Evolutionary conservation across 2,113 vertebrate species (phyloP).

Genomic region (Pygoscelis antarcticus): DNA sequence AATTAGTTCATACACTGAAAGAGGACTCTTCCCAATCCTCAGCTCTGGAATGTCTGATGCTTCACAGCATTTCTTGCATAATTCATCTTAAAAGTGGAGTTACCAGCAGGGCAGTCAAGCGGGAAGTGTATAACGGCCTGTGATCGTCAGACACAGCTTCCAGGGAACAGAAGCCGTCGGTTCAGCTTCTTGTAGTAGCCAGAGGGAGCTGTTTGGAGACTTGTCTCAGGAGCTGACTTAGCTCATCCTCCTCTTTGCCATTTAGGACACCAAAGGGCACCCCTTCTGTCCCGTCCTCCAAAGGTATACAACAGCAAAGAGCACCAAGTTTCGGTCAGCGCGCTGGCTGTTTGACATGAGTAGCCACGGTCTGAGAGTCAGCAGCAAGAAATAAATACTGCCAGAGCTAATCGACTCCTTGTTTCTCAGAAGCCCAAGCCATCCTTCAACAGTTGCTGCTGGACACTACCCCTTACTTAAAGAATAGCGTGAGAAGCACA

Average conservation of each 20-base stretch:
- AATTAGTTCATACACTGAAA: not conserved
- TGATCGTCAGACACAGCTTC: not conserved
- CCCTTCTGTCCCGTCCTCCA: not conserved
- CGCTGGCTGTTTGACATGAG: not conserved
- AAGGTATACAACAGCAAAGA: not conserved
- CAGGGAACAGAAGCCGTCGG: not conserved
- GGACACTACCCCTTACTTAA: not conserved
- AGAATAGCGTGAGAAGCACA: not conserved
- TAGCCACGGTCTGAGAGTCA: not conserved
- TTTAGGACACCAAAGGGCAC: not conserved
- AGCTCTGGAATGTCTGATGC: not conserved
- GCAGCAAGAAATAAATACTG: not conserved
- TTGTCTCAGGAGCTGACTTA: not conserved
- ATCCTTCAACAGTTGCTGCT: not conserved
- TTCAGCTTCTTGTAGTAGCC: not conserved
- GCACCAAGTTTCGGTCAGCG: not conserved
- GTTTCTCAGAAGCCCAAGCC: not conserved
- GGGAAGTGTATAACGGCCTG: not conserved
- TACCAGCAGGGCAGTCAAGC: not conserved
- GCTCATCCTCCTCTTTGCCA: not conserved
- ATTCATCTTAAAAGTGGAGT: not conserved
- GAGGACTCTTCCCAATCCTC: not conserved
- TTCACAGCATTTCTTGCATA: not conserved
- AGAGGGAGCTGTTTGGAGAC: conserved; percentile 29
- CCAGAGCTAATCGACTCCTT: not conserved